These are phyloP conservation scores for Cephus rjabovi DNA, from an alignment of 2,888 invertebrate genomes.

Conservation along the genomic window DNA sequence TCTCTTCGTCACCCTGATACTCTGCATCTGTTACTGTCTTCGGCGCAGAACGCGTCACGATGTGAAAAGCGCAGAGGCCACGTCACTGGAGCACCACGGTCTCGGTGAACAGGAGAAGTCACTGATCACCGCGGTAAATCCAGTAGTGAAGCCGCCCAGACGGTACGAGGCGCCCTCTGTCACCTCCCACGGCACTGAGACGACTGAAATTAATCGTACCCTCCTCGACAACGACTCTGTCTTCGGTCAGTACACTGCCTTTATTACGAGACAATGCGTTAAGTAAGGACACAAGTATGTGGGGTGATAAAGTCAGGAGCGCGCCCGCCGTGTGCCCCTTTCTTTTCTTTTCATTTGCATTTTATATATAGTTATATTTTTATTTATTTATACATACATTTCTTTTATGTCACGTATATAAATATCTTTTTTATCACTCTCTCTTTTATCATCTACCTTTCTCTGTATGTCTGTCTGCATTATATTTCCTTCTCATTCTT, in stretches of 20 bases:
- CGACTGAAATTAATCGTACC: slow-evolving; percentile 85
- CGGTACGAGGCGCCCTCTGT: slow-evolving; percentile 81
- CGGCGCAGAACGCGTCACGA: slow-evolving; percentile 69
- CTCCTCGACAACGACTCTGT: slow-evolving; percentile 84
- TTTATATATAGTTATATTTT: neutral
- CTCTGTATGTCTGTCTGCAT: neutral
- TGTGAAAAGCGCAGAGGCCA: slow-evolving; percentile 71
- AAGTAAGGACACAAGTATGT: neutral
- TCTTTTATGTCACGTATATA: too few relatives aligned
- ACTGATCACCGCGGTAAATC: slow-evolving; percentile 85
- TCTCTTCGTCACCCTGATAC: slow-evolving; percentile 65
- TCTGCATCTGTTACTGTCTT: slow-evolving; percentile 73
- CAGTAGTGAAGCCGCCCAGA: slow-evolving; percentile 85
- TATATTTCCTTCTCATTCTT: slow-evolving; percentile 1
- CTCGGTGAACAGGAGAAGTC: slow-evolving; percentile 88
- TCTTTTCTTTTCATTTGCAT: neutral
- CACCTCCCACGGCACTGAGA: slow-evolving; percentile 81
- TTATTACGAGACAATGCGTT: slow-evolving; percentile 54
- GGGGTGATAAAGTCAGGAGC: neutral
- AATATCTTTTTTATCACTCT: neutral
- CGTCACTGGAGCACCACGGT: slow-evolving; percentile 80
- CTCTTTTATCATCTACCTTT: neutral
- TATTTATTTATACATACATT: too few relatives aligned
- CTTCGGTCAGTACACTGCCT: slow-evolving; percentile 74
- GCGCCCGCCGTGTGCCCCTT: neutral